These are phyloP conservation scores for Sprattus sprattus DNA, from an alignment of 2,113 vertebrate species.

Conservation along the genomic window DNA sequence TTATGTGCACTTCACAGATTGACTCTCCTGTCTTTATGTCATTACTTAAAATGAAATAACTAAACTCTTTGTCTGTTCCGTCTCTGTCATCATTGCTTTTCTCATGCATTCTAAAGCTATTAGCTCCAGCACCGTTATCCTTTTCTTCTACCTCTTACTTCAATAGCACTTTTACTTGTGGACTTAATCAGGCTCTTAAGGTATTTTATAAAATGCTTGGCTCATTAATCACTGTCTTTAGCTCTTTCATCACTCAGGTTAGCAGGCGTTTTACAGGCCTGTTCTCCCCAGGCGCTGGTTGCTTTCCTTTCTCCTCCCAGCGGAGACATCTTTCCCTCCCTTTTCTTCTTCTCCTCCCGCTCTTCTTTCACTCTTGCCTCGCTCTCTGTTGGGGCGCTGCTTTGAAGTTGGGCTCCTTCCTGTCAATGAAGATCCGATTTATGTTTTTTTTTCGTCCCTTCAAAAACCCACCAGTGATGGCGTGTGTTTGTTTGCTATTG, in stretches of 20 bases:
- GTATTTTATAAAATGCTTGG: neutral
- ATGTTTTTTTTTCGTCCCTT: neutral
- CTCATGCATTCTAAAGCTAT: neutral
- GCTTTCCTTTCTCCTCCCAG: neutral
- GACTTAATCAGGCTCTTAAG: constrained; percentile 3
- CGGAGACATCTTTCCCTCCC: neutral
- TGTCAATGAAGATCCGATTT: neutral
- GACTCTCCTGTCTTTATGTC: too few relatives aligned
- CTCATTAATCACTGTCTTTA: constrained; percentile 1
- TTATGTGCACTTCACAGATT: too few relatives aligned
- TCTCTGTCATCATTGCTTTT: constrained; percentile 13
- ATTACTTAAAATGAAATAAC: too few relatives aligned
- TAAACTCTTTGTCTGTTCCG: neutral
- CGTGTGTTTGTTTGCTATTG: neutral
- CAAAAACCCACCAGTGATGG: neutral
- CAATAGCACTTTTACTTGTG: neutral
- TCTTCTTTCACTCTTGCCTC: neutral
- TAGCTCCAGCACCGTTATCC: neutral
- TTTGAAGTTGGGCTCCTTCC: neutral
- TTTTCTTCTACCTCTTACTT: neutral
- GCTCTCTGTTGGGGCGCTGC: neutral
- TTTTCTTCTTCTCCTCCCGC: neutral
- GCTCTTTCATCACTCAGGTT: neutral
- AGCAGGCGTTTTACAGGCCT: neutral
- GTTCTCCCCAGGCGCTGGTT: neutral